Percentiles rank a stretch among this genome's conserved stretches.
Conservation (phyloP, 2,888 invertebrate genomes). For the Saturnia pavonia region DNA sequence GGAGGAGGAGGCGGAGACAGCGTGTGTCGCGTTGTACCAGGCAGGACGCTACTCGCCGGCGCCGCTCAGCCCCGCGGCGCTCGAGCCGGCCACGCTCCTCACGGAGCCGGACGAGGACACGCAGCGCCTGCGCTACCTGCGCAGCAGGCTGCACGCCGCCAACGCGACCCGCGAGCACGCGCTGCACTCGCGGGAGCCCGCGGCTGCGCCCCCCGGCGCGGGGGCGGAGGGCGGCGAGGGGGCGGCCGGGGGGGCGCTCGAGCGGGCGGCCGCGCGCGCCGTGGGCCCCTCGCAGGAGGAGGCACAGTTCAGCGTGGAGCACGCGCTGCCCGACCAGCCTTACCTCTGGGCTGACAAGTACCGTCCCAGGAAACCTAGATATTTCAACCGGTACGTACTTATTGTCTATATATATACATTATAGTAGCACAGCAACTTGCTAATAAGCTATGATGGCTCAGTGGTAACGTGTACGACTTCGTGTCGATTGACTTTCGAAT, state of each 20-base stretch:
- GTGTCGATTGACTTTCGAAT: too few relatives aligned
- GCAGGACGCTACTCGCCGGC: constrained; percentile 93
- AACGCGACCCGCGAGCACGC: constrained; percentile 76
- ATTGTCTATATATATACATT: background rate
- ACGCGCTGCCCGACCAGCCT: constrained; percentile 91
- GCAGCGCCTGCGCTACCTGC: constrained; percentile 87
- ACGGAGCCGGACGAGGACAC: constrained; percentile 89
- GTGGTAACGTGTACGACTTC: too few relatives aligned
- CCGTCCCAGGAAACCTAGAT: constrained; percentile 97
- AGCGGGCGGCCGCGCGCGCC: constrained; percentile 82
- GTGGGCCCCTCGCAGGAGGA: constrained; percentile 94
- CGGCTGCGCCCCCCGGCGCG: constrained; percentile 77
- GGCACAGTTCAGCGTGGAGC: constrained; percentile 95
- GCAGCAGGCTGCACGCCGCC: constrained; percentile 84
- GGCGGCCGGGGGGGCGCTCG: constrained; percentile 36
- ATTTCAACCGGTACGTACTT: constrained; percentile 89
- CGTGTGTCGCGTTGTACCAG: constrained; percentile 80
- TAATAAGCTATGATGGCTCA: too few relatives aligned
- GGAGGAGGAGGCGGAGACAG: constrained; percentile 47
- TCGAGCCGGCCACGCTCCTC: constrained; percentile 89
- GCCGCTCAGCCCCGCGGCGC: constrained; percentile 82
- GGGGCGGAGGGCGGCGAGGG: constrained; percentile 71
- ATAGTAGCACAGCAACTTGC: too few relatives aligned
- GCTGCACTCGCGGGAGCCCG: constrained; percentile 83
- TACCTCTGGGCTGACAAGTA: constrained; percentile 99